Conservation (phyloP, 2,797 vertebrate genomes). For the Mergus octosetaceus region DNA sequence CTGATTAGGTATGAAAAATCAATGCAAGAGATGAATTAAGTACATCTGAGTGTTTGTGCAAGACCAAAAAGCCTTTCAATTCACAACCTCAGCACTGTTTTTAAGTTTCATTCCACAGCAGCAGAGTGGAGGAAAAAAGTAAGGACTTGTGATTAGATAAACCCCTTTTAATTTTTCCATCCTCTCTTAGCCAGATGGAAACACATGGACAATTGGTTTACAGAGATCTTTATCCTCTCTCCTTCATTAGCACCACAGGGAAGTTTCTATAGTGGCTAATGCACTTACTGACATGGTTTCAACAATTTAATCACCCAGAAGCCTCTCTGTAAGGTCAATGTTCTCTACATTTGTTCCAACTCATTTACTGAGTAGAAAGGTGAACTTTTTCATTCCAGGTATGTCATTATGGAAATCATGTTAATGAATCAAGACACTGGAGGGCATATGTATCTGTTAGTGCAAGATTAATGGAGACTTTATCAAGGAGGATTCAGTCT, state of each 20-base stretch:
- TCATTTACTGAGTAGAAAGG: conserved; percentile 66
- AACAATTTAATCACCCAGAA: conserved; percentile 67
- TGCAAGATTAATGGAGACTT: conserved; percentile 57
- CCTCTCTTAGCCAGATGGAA: conserved; percentile 55
- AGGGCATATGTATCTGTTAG: conserved; percentile 60
- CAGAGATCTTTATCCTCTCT: conserved; percentile 60
- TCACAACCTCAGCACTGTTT: background rate
- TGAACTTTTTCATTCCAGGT: conserved; percentile 69
- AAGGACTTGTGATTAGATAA: conserved; percentile 32
- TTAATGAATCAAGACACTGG: conserved; percentile 63
- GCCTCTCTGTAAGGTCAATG: conserved; percentile 64
- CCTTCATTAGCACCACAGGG: conserved; percentile 61
- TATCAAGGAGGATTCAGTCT: conserved; percentile 29
- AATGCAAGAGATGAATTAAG: conserved; percentile 46
- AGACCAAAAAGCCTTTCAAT: conserved; percentile 8
- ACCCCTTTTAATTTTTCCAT: conserved; percentile 49
- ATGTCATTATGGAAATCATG: conserved; percentile 66
- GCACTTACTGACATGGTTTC: conserved; percentile 68
- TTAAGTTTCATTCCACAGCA: background rate
- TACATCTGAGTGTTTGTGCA: background rate
- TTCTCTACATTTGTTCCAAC: conserved; percentile 69
- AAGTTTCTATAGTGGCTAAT: conserved; percentile 66
- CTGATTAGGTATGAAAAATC: conserved; percentile 18
- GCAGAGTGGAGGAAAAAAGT: background rate
- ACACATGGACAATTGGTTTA: conserved; percentile 67